Conservation (phyloP, 2,888 invertebrate species). For the Archaeoteleia sp. region DNA sequence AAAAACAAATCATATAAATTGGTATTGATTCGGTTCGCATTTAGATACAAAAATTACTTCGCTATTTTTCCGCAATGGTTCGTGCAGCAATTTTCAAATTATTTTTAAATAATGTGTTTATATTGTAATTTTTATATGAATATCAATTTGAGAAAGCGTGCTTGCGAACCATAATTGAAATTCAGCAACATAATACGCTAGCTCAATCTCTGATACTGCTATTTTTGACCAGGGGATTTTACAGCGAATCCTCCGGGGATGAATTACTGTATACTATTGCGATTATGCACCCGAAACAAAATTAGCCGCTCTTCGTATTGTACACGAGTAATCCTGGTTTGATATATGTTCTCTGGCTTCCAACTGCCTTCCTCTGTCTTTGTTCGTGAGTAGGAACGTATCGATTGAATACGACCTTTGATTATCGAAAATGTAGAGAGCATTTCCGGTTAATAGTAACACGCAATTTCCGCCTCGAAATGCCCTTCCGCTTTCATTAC, state of each 20-base stretch:
- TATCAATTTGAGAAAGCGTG: not conserved
- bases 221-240: not conserved
- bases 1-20: conserved; percentile 8
- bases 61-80: not conserved
- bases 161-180: not conserved
- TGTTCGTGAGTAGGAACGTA: conserved; percentile 1
- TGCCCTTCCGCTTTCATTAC: conserved; percentile 19
- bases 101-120: too few species aligned
- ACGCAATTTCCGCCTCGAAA: conserved; percentile 30
- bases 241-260: not conserved
- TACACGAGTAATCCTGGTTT: conserved; percentile 6
- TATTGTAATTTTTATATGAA: too few species aligned
- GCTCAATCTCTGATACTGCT: not conserved
- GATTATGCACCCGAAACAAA: not conserved
- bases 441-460: conserved; percentile 37
- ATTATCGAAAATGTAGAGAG: conserved; percentile 31
- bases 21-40: conserved; percentile 5
- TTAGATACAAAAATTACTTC: not conserved
- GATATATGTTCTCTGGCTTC: conserved; percentile 1
- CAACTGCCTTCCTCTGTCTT: too few species aligned
- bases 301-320: conserved; percentile 3
- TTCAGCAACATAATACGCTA: not conserved
- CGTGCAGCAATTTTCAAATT: not conserved
- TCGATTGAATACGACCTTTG: conserved; percentile 15
- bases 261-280: not conserved